Conservation (phyloP, 2,113 vertebrate genomes). For the Saiga tatarica region DNA sequence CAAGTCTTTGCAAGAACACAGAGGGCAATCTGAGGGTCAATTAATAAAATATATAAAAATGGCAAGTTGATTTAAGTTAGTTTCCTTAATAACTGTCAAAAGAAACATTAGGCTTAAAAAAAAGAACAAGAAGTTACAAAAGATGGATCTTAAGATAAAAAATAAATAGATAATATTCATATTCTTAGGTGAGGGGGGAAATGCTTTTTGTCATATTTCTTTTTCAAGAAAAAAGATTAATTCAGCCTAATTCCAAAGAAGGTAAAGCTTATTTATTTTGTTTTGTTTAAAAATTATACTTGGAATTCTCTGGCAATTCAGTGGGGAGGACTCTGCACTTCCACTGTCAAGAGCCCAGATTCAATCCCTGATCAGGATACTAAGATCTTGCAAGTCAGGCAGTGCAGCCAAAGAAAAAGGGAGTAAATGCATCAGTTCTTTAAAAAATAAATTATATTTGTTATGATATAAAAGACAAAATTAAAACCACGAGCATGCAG, state of each 20-base stretch:
- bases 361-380: not conserved
- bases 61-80: not conserved
- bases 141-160: not conserved
- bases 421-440: not conserved
- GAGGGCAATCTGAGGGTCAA: not conserved
- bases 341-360: not conserved
- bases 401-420: not conserved
- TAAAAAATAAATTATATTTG: not conserved
- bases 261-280: not conserved
- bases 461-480: slow-evolving; percentile 17
- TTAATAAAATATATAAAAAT: slow-evolving; percentile 1
- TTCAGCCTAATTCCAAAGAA: not conserved
- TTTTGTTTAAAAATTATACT: slow-evolving; percentile 5
- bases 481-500: not conserved
- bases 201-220: not conserved
- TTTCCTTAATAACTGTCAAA: not conserved
- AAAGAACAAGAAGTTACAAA: not conserved
- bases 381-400: not conserved
- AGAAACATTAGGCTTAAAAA: not conserved
- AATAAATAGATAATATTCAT: not conserved
- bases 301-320: not conserved
- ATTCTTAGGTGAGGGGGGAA: not conserved
- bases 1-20: not conserved
- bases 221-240: slow-evolving; percentile 19
- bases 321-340: not conserved